Evolutionary conservation across 1,140 invertebrate species (phyloP), one percentile per base, ranked within the genome.

Genomic region (Formica selysi): DNA sequence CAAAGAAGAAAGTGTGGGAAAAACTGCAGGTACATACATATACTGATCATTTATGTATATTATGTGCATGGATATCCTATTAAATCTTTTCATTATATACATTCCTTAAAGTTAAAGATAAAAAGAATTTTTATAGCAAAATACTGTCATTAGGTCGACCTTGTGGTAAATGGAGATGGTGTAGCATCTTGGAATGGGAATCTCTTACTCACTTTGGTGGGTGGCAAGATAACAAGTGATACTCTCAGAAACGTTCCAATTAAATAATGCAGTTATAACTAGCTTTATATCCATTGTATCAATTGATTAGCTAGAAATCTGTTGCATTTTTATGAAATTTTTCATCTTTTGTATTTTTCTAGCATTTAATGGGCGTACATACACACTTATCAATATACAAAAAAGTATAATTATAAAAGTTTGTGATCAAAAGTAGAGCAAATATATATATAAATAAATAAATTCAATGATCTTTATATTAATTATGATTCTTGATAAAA

Each of bases 1-100:
- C 99, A 8, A 99, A 99, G 93, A 99, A 99, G 95, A 99, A 99
- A 96, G 96, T 99, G 16, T 99, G 99, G 98, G 99, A 99, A 93
- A 98, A 98, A 93, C 92, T 98, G 48, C 97, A 98, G 92, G 96
- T 96, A 91, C 5, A 26, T 89, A 48, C 36, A 26, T 19, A 10
- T 1, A 57, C 3, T 19, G 8, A 80, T 67, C 3, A 62, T 16
- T 79, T 73, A 59, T 32, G 32, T 32, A 48, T 13, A 13, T 19
- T 38, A 11, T 32, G 3, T 76, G 51, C 48, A 44, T 51, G 11
- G 41, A 44, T 11, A 44, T 44, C 10, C 10, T 11, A 44, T 8
- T 44, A 44, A 44, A 44, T 11, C 41, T 44, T 44, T 11, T 32
- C 32, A 32, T 32, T 32, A 32, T 32, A 32, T 32, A 8, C 16